Evolutionary conservation across 2,888 invertebrate genomes (phyloP).

Genomic region (Drosophila kanekoi): DNA sequence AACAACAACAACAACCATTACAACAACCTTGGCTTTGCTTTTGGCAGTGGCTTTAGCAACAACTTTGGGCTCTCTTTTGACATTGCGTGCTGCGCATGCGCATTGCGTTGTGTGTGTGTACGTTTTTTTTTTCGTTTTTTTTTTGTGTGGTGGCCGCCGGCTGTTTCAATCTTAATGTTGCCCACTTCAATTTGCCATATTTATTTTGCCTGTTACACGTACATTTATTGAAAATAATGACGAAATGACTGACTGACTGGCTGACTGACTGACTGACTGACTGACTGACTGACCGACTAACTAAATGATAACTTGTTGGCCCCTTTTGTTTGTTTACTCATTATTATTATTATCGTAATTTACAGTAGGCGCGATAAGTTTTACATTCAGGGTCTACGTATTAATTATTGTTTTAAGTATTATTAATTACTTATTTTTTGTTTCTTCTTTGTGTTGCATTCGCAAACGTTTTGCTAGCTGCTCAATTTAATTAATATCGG

Average conservation of each 20-base stretch:
- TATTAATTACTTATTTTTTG: not conserved
- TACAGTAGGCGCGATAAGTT: not conserved
- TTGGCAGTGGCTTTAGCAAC: conserved; percentile 38
- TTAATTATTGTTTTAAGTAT: not conserved
- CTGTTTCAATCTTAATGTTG: conserved; percentile 60
- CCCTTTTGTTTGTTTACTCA: conserved; percentile 28
- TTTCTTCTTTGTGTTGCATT: not conserved
- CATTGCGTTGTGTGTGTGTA: conserved; percentile 51
- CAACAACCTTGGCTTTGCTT: conserved; percentile 68
- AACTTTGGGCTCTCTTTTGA: conserved; percentile 61
- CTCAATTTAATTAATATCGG: no score
- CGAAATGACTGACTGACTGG: conserved; percentile 39
- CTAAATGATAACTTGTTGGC: conserved; percentile 41
- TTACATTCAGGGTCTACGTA: not conserved
- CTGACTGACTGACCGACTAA: conserved; percentile 43
- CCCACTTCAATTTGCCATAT: conserved; percentile 74
- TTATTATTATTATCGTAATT: conserved; percentile 6
- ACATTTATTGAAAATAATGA: conserved; percentile 69
- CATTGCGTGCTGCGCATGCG: conserved; percentile 79
- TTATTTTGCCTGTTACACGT: conserved; percentile 69
- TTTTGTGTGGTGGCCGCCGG: conserved; percentile 34
- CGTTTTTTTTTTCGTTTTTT: not conserved
- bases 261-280: conserved; percentile 37
- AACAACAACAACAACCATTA: conserved; percentile 33
- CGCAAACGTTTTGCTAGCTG: no score